phyloP scores from a whole-genome alignment of 64 coral and sea anemone genomes.

The Catalaphyllia jardinei region DNA sequence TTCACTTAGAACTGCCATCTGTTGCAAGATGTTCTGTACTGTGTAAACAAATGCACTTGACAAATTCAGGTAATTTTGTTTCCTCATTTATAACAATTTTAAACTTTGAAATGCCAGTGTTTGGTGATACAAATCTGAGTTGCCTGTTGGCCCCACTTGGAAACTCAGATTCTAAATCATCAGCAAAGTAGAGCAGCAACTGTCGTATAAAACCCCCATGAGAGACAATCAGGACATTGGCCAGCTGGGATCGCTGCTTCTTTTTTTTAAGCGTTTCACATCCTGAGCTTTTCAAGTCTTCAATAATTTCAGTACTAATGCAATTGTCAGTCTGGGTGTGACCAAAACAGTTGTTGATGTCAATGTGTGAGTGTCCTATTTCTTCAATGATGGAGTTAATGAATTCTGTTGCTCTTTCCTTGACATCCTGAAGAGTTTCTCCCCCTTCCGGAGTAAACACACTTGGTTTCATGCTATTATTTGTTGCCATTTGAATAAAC shows the following conservation, averaged over 20 bases:
- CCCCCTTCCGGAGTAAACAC: constrained; percentile 16
- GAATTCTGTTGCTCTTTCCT: neutral
- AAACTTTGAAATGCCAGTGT: constrained; percentile 36
- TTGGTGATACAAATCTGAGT: constrained; percentile 1
- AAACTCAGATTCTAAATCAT: neutral
- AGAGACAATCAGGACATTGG: constrained; percentile 11
- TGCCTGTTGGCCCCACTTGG: neutral
- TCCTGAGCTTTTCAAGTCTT: neutral
- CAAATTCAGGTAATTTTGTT: constrained; percentile 24
- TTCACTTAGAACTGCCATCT: neutral
- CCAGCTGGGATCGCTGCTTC: neutral
- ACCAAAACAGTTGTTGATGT: neutral
- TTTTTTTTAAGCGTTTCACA: neutral
- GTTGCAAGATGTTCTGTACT: constrained; percentile 17
- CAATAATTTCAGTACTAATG: neutral
- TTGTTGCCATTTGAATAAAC: constrained; percentile 27
- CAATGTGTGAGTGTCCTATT: neutral
- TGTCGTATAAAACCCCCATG: constrained; percentile 29
- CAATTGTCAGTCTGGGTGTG: neutral
- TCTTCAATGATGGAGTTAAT: neutral
- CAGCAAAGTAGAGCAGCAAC: neutral
- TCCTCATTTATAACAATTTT: constrained; percentile 26
- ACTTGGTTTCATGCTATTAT: neutral
- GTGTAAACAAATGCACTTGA: neutral
- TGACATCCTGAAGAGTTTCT: constrained; percentile 6